These are phyloP conservation scores for Chromis chromis DNA, from an alignment of 2,797 vertebrate species.

Conservation along the genomic window DNA sequence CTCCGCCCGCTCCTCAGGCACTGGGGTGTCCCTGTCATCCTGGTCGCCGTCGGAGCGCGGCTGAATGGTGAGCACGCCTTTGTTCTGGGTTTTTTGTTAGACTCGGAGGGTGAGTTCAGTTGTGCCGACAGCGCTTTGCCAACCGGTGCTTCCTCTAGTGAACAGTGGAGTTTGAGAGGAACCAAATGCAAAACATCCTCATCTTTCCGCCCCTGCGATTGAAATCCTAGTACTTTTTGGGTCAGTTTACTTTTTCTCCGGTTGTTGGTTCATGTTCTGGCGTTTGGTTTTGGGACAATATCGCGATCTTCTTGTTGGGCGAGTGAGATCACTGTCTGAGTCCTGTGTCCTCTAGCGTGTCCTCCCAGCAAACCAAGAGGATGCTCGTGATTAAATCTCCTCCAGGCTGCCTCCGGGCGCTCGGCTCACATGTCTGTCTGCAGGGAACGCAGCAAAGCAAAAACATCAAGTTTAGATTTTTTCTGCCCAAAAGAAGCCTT, in stretches of 20 bases:
- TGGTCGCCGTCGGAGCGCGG: slow-evolving; percentile 92
- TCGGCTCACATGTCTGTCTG: slow-evolving; percentile 42
- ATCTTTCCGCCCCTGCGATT: slow-evolving; percentile 10
- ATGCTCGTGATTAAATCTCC: slow-evolving; percentile 61
- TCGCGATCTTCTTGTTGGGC: slow-evolving; percentile 1
- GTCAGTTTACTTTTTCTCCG: slow-evolving; percentile 12
- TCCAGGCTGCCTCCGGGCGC: slow-evolving; percentile 48
- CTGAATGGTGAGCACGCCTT: slow-evolving; percentile 87
- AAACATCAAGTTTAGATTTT: slow-evolving; percentile 29
- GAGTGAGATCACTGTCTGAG: slow-evolving; percentile 42
- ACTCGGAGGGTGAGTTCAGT: not conserved
- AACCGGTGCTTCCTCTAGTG: not conserved
- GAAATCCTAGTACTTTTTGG: slow-evolving; percentile 13
- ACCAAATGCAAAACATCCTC: not conserved
- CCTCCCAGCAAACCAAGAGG: slow-evolving; percentile 50
- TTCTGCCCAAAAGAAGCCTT: slow-evolving; percentile 10
- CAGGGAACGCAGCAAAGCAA: slow-evolving; percentile 45
- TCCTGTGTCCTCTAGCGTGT: slow-evolving; percentile 55
- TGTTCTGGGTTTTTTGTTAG: slow-evolving; percentile 12
- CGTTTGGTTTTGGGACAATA: slow-evolving; percentile 12
- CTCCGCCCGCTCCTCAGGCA: slow-evolving; percentile 91
- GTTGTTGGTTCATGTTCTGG: slow-evolving; percentile 4
- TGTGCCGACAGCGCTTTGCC: slow-evolving; percentile 5
- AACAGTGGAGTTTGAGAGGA: slow-evolving; percentile 15
- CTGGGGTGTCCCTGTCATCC: slow-evolving; percentile 91